Conservation (phyloP, 37 sponge, comb jelly and placozoan genomes). For the Crambe crambe region DNA sequence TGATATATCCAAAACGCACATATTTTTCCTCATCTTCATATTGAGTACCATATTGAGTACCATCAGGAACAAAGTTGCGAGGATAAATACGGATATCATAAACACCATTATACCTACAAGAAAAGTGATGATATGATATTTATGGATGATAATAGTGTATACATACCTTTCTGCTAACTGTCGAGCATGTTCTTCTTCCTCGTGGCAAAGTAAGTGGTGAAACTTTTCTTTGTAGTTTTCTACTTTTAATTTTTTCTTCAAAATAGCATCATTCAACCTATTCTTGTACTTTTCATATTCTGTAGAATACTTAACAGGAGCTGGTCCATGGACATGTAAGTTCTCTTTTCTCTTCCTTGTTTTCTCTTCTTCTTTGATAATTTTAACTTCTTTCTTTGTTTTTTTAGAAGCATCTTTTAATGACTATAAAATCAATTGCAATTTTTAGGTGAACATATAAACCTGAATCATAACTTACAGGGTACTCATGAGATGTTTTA, state of each 20-base stretch:
- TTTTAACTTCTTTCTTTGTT: conserved; percentile 10
- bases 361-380: not conserved
- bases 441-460: too few relatives aligned
- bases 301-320: not conserved
- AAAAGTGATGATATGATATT: too few relatives aligned
- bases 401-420: not conserved
- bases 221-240: conserved; percentile 65
- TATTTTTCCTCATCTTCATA: not conserved
- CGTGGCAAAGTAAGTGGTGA: conserved; percentile 77
- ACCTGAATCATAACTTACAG: too few relatives aligned
- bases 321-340: too few relatives aligned
- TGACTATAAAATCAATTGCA: too few relatives aligned
- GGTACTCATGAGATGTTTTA: too few relatives aligned
- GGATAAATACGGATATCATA: too few relatives aligned
- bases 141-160: too few relatives aligned
- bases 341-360: too few relatives aligned
- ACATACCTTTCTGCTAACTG: conserved; percentile 45
- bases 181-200: conserved; percentile 58
- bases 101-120: too few relatives aligned
- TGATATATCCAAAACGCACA: conserved; percentile 26
- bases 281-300: conserved; percentile 11
- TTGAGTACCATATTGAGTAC: conserved; percentile 24
- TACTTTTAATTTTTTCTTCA: conserved; percentile 15
- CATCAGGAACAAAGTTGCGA: too few relatives aligned
- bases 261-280: too few relatives aligned